Evolutionary conservation across 2,797 vertebrate species (phyloP), one percentile per base, ranked within the genome.

Genomic region (Enteromius argenteus): DNA sequence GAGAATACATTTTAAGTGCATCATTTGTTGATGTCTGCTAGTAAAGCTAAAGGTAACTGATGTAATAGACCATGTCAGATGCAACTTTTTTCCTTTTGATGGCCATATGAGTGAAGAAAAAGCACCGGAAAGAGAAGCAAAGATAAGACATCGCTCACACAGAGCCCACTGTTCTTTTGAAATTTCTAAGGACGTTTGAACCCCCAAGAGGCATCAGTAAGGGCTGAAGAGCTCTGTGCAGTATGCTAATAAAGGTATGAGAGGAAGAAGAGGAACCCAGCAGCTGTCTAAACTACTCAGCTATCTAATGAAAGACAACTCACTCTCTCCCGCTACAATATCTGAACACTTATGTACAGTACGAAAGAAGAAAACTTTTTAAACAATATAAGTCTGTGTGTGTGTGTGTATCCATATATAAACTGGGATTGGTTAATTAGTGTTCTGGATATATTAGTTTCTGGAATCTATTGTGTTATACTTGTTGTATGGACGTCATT

Each of bases 141-240:
- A 75, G 32, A 75, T 37, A n/a, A 75, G 32, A 39, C 51, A 37
- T 8, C 13, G 32, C 21, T 39, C 73, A 23, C 53, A 53, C 11
- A 75, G 21, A 75, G 17, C 19, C 19, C 23, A 74, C 10, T 37
- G 51, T 37, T 75, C 32, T 56, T 56, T 75, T 75, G 32, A 56
- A 11, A 10, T 30, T 30, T 62, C 27, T 62, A 62, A 62, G 35
- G 32, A 39, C 14, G 21, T 21, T 39, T 58, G 13, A 76, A 58
- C 3, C 51, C 73, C 49, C 49, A 56, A 23, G 51, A 76, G 35
- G 51, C 73, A 58, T 56, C 49, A 75, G 72, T 75, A 75, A 37
- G 72, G 19, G 11, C 51, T 11, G 5, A 37, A 37, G 21, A 75
- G 21, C 51, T 53, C 72, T 56, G 30, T 35, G 53, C 30, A 72